phyloP scores from a whole-genome alignment of 2,797 vertebrate genomes.

The Peromyscus eremicus region DNA sequence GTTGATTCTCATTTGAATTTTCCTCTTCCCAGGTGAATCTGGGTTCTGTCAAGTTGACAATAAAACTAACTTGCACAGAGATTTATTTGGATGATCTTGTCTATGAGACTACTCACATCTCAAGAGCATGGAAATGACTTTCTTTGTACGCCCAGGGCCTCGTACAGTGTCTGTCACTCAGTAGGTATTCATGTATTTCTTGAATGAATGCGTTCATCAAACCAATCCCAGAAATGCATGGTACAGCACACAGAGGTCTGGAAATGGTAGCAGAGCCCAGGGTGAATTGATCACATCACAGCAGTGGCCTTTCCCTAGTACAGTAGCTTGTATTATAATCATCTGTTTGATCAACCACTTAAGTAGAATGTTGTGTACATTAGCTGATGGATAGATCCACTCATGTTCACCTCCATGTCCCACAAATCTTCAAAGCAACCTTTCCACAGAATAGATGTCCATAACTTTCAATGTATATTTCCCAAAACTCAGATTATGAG shows the following conservation, averaged over 20 bases:
- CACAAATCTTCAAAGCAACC: not conserved
- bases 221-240: not conserved
- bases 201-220: constrained; percentile 33
- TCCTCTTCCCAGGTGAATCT: not conserved
- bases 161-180: not conserved
- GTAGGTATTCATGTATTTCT: not conserved
- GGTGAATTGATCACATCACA: not conserved
- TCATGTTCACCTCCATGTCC: not conserved
- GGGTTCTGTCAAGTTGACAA: not conserved
- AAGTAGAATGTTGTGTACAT: not conserved
- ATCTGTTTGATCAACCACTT: not conserved
- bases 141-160: not conserved
- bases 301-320: not conserved
- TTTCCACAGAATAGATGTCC: not conserved
- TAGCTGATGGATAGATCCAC: not conserved
- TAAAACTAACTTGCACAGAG: not conserved
- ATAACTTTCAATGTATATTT: not conserved
- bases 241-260: not conserved
- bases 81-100: not conserved
- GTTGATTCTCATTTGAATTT: not conserved
- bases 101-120: not conserved
- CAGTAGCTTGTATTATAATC: not conserved
- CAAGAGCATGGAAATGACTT: not conserved
- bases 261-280: not conserved
- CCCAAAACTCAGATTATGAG: not conserved